A percentile compares a stretch with the other conserved stretches of the same genome.
These are phyloP conservation scores for Chunga burmeisteri DNA, from an alignment of 2,113 vertebrate genomes.

Conservation along the genomic window DNA sequence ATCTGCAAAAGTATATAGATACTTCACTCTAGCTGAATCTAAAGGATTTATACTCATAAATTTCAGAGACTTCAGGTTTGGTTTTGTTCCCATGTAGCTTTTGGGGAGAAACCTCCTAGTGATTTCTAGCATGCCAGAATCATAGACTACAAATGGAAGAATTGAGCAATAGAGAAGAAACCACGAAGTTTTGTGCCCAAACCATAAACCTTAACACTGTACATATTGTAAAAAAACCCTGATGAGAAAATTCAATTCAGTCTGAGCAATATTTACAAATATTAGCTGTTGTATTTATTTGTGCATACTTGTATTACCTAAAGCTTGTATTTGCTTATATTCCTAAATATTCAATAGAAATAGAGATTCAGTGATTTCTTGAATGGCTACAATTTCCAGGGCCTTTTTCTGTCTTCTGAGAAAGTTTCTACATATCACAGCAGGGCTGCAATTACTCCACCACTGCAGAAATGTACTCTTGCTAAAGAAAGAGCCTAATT, in stretches of 20 bases:
- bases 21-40: neutral
- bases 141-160: neutral
- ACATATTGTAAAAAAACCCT: neutral
- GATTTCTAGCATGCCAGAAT: neutral
- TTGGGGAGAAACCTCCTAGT: neutral
- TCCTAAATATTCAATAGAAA: neutral
- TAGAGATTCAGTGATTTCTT: neutral
- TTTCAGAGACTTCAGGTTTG: neutral
- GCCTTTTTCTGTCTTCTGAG: neutral
- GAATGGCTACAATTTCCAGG: neutral
- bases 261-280: neutral
- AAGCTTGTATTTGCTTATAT: neutral
- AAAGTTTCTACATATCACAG: neutral
- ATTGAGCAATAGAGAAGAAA: neutral
- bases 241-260: neutral
- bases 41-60: neutral
- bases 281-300: neutral
- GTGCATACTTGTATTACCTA: neutral
- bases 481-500: slow-evolving; percentile 43
- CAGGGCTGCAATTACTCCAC: slow-evolving; percentile 4
- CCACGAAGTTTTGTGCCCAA: neutral
- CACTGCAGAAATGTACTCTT: neutral
- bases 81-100: neutral
- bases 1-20: neutral
- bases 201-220: neutral